A percentile compares a stretch with the other conserved stretches of the same genome.
Evolutionary conservation across 2,797 vertebrate genomes (phyloP).

Genomic region (Podarcis lilfordi): DNA sequence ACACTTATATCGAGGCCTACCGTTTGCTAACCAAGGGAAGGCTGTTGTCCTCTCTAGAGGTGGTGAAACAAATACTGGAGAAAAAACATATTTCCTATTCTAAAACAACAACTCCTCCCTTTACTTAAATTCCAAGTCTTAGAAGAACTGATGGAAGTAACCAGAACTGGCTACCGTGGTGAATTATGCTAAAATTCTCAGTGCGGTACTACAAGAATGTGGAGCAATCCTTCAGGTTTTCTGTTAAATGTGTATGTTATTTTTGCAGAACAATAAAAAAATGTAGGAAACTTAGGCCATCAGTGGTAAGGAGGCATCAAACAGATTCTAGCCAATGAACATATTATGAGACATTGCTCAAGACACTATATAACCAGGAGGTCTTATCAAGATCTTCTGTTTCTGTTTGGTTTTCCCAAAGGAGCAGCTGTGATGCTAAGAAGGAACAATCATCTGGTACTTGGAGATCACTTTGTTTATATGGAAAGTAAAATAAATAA

Average conservation of each 20-base stretch:
- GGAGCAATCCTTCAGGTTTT: background rate
- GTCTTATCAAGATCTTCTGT: background rate
- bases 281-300: background rate
- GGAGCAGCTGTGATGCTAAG: background rate
- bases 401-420: background rate
- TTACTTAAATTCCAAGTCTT: background rate
- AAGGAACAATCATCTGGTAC: background rate
- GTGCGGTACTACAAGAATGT: background rate
- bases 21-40: background rate
- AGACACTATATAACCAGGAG: background rate
- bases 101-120: background rate
- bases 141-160: background rate
- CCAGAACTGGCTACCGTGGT: background rate
- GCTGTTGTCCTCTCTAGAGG: background rate
- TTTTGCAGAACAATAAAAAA: background rate
- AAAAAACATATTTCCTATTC: background rate
- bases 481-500: background rate
- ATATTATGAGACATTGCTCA: background rate
- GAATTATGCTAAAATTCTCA: background rate
- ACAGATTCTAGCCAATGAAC: background rate
- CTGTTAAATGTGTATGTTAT: background rate
- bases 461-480: background rate
- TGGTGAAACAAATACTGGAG: background rate
- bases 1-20: background rate
- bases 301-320: background rate